phyloP scores from a whole-genome alignment of 2,888 invertebrate genomes.

The Pharmacophagus antenor region DNA sequence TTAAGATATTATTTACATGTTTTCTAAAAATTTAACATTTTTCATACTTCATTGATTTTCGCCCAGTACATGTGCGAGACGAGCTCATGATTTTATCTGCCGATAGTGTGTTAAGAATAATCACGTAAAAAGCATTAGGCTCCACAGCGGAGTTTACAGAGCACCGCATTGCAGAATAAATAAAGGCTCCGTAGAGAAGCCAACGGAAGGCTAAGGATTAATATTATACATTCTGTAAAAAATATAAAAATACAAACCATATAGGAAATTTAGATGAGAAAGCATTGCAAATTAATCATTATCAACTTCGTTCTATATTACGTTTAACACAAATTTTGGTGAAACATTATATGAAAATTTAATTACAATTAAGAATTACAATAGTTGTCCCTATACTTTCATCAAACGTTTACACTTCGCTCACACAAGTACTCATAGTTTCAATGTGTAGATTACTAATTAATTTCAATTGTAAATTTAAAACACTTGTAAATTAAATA shows the following conservation, averaged over 20 bases:
- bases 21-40: no score
- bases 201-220: no score
- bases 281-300: neutral
- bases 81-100: no score
- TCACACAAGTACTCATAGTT: neutral
- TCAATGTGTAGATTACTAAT: neutral
- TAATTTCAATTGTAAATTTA: neutral
- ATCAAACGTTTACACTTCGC: neutral
- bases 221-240: neutral
- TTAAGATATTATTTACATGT: no score
- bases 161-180: no score
- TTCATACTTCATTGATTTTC: no score
- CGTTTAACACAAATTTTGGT: neutral
- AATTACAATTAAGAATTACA: neutral
- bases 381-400: neutral
- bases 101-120: no score
- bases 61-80: no score
- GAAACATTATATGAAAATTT: neutral
- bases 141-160: no score
- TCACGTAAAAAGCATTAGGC: no score
- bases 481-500: constrained; percentile 1
- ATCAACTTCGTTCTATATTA: neutral
- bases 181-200: no score
- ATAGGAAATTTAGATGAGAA: neutral
- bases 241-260: constrained; percentile 2